Base-by-base conservation (phyloP, 2,888 invertebrate species). In the Ryuthela nishihirai region DNA sequence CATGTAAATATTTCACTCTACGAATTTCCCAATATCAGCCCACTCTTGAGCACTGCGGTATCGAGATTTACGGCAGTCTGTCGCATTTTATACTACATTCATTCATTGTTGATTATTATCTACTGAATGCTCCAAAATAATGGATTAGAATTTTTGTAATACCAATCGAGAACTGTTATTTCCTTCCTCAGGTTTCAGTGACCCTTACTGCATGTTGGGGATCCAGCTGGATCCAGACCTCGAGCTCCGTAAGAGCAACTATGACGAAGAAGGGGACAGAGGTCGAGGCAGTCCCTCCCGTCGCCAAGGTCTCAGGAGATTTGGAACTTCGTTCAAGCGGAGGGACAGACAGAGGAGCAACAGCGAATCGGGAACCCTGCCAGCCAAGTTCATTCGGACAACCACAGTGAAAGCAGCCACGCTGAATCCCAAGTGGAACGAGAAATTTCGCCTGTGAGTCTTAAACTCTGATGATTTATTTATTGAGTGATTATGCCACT, bases 141-240 rank as follows among this genome's bases (percentile, higher is more conserved):
- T n/a, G n/a, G n/a, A n/a, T n/a, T n/a, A n/a, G n/a, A n/a, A n/a
- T n/a, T n/a, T n/a, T n/a, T n/a, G n/a, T n/a, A n/a, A n/a, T n/a
- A n/a, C n/a, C n/a, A n/a, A n/a, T n/a, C n/a, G n/a, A n/a, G n/a
- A n/a, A n/a, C n/a, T n/a, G n/a, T n/a, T 43, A 29, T 9, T 15
- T 7, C n/a, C n/a, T 29, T 34, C 25, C 26, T 29, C 77, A 95
- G 94, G 95, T 68, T 94, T 88, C 79, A 93, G 93, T 74, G 97
- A 97, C 77, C 97, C 97, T 2, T 97, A 95, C 77, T 95, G 95
- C 79, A 98, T 98, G 97, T 79, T 98, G 78, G 97, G 92, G 62
- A 90, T 92, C 67, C 88, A 90, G 70, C 91, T 91, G 41, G 77
- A 76, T n/a, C 72, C 71, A 32, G 81, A 35, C 18, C 26, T 10